These are phyloP conservation scores for Panthera tigris DNA, from an alignment of 2,113 vertebrate species.

Conservation along the genomic window DNA sequence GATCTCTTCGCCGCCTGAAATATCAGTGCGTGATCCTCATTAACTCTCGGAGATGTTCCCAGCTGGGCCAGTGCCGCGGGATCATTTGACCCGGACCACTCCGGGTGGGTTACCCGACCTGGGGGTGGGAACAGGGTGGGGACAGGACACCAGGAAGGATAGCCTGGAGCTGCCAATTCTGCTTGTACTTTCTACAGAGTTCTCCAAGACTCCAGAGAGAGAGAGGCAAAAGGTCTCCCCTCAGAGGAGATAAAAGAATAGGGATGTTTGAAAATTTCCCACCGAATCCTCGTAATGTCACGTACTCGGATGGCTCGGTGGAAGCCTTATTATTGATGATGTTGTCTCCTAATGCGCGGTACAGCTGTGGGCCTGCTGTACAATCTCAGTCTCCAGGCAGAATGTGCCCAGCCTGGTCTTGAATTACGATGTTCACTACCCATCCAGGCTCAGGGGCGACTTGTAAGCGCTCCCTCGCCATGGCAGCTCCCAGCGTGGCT, in stretches of 20 bases:
- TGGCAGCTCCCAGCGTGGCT: constrained; percentile 63
- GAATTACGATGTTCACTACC: constrained; percentile 62
- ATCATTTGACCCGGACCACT: not conserved
- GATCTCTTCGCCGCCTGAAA: not conserved
- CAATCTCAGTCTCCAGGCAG: not conserved
- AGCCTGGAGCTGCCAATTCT: not conserved
- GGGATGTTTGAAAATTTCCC: constrained; percentile 58
- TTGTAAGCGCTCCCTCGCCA: constrained; percentile 57
- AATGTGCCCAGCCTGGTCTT: constrained; percentile 43
- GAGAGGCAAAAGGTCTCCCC: not conserved
- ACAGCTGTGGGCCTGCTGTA: constrained; percentile 23
- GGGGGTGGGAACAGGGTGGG: not conserved
- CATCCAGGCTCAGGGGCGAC: constrained; percentile 70
- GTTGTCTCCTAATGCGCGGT: not conserved
- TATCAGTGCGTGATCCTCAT: not conserved
- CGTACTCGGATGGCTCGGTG: not conserved
- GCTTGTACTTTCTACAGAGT: constrained; percentile 6
- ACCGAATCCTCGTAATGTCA: constrained; percentile 18
- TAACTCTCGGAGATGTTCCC: not conserved
- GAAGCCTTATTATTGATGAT: constrained; percentile 40
- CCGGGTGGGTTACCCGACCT: not conserved
- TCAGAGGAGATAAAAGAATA: constrained; percentile 50
- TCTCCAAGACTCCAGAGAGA: not conserved
- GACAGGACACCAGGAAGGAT: fast-evolving
- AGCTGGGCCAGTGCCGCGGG: not conserved